Conservation (phyloP, 2,797 vertebrate species). For the Anabacerthia variegaticeps region DNA sequence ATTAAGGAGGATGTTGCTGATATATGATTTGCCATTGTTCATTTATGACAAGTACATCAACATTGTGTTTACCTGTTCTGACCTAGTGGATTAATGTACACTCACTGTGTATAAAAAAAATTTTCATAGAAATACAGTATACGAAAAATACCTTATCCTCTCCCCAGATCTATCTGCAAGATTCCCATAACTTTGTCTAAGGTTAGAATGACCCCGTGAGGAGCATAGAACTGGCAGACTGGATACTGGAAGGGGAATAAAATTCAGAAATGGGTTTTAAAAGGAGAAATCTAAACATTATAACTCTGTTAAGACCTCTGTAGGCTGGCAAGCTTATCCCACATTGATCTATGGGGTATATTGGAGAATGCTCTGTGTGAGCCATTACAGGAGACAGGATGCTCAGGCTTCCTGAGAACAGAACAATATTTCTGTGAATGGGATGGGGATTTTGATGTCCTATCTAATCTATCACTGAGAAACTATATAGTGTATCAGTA, state of each 20-base stretch:
- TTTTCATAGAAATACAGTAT: not conserved
- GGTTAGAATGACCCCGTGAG: not conserved
- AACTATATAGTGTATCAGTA: not conserved
- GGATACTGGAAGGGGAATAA: not conserved
- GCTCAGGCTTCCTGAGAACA: not conserved
- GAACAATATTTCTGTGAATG: not conserved
- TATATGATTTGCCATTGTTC: not conserved
- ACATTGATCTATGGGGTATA: not conserved
- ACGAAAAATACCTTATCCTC: not conserved
- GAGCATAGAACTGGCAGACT: not conserved
- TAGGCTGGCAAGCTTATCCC: not conserved
- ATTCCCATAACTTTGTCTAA: not conserved
- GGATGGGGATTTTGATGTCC: not conserved
- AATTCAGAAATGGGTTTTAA: not conserved
- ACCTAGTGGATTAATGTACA: not conserved
- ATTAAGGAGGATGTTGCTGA: not conserved
- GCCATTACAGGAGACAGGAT: not conserved
- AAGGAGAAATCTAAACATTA: not conserved
- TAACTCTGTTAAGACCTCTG: not conserved
- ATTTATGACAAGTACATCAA: not conserved
- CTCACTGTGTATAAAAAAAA: not conserved
- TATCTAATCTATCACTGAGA: not conserved
- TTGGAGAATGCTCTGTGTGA: not conserved
- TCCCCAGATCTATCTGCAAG: not conserved
- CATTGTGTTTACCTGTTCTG: not conserved